Evolutionary conservation across 2,888 invertebrate genomes (phyloP).

Genomic region (Agrochola circellaris): DNA sequence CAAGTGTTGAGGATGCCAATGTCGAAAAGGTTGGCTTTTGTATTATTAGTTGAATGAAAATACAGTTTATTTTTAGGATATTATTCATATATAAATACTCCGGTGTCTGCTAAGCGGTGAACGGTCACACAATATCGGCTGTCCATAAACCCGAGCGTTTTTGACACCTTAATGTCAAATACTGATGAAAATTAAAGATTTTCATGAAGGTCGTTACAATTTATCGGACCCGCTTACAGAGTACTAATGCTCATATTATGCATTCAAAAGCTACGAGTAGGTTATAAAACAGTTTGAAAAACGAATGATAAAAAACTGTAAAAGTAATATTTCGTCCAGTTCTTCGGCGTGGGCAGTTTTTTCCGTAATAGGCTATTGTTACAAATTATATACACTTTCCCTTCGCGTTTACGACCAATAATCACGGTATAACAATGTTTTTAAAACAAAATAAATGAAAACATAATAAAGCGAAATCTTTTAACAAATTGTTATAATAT

Average conservation of each 20-base stretch:
- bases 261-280: neutral
- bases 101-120: neutral
- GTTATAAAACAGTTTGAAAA: neutral
- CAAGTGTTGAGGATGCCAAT: conserved; percentile 49
- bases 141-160: neutral
- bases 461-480: neutral
- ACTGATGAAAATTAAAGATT: neutral
- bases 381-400: conserved; percentile 29
- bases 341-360: neutral
- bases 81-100: neutral
- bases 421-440: conserved; percentile 9
- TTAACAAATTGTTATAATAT: neutral
- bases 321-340: neutral
- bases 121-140: neutral
- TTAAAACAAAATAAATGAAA: neutral
- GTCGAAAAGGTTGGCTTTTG: conserved; percentile 53
- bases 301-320: neutral
- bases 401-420: conserved; percentile 22
- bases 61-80: neutral
- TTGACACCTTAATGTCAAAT: neutral
- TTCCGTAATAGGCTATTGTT: conserved; percentile 11
- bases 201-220: neutral
- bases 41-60: conserved; percentile 12
- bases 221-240: too few relatives aligned
- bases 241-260: neutral